Conservation (phyloP, 2,113 vertebrate genomes). For the Lonchura striata region DNA sequence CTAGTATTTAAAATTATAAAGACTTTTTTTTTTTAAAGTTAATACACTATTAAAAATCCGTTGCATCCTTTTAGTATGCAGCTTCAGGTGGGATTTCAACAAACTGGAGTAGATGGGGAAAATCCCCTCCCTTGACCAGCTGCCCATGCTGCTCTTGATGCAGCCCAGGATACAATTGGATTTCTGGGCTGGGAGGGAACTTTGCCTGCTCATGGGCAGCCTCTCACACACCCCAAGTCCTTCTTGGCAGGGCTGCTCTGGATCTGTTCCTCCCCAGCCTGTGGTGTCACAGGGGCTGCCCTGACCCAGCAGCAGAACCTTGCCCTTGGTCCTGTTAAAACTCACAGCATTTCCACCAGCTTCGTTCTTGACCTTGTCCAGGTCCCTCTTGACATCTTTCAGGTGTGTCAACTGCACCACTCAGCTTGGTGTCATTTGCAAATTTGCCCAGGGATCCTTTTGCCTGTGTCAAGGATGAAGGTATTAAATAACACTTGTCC, state of each 20-base stretch:
- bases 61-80: background rate
- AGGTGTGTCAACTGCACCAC: background rate
- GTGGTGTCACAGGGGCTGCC: background rate
- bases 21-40: background rate
- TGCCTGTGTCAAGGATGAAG: background rate
- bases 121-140: background rate
- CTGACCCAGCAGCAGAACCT: background rate
- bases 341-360: background rate
- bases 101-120: rapidly evolving
- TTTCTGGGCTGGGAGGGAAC: background rate
- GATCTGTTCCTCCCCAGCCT: background rate
- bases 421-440: background rate
- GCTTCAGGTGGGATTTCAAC: background rate
- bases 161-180: background rate
- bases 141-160: background rate
- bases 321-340: background rate
- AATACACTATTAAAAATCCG: background rate
- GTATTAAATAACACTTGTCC: background rate
- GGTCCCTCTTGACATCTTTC: background rate
- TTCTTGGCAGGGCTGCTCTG: background rate
- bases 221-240: background rate
- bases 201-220: background rate
- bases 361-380: background rate
- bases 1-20: background rate
- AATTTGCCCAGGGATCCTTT: background rate